Conservation (phyloP, 2,888 invertebrate genomes). For the Morinoia aosen region DNA sequence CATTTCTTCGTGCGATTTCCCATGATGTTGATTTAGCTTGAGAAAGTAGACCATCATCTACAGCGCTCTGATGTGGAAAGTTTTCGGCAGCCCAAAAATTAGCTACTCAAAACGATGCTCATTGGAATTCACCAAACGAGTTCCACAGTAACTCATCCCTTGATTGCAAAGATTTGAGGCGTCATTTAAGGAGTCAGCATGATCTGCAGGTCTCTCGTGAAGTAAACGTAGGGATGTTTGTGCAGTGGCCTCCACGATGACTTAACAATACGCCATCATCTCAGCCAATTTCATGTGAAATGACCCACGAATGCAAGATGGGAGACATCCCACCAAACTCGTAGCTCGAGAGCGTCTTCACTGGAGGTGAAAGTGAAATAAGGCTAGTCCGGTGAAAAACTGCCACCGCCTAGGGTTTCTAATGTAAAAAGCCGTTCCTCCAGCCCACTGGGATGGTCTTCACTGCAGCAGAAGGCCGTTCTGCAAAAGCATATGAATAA, state of each 20-base stretch:
- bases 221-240: not conserved
- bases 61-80: too few relatives aligned
- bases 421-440: not conserved
- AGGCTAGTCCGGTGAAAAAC: not conserved
- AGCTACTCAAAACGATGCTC: too few relatives aligned
- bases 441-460: not conserved
- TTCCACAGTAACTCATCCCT: not conserved
- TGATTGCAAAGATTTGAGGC: not conserved
- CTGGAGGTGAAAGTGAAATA: constrained; percentile 14
- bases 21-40: too few relatives aligned
- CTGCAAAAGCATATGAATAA: not conserved
- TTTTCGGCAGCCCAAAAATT: too few relatives aligned
- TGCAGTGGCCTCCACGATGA: not conserved
- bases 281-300: not conserved
- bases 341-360: not conserved
- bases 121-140: not conserved
- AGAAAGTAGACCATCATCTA: too few relatives aligned
- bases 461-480: not conserved
- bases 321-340: not conserved
- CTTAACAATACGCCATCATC: not conserved
- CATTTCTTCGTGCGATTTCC: too few relatives aligned
- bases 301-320: not conserved
- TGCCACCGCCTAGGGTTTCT: not conserved
- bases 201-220: not conserved
- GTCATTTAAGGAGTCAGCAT: not conserved